Conservation (phyloP, 2,113 vertebrate species). For the Ophthalmolycus amberensis region DNA sequence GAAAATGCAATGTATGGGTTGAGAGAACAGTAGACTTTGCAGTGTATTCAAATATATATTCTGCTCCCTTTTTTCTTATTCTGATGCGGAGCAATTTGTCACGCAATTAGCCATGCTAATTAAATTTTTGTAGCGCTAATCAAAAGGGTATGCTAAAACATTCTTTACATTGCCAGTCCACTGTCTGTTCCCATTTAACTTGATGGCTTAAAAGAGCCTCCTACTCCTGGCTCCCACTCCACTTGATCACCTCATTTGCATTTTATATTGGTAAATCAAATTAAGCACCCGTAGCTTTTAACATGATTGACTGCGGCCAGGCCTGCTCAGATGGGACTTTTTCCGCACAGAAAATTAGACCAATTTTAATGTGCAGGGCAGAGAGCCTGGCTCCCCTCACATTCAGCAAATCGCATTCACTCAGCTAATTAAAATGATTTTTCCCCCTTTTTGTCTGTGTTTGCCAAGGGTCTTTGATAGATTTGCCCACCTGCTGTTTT, state of each 20-base stretch:
- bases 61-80: constrained; percentile 78
- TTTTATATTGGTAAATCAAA: constrained; percentile 99
- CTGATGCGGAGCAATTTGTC: constrained; percentile 95
- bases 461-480: constrained; percentile 87
- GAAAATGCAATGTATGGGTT: constrained; percentile 85
- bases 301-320: constrained; percentile 99
- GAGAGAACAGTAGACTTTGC: constrained; percentile 59
- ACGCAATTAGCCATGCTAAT: constrained; percentile 97
- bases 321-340: constrained; percentile 96
- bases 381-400: constrained; percentile 86
- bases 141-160: constrained; percentile 99
- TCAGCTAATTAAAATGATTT: constrained; percentile 99
- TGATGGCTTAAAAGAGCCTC: constrained; percentile 98
- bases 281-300: constrained; percentile 99
- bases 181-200: constrained; percentile 98
- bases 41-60: constrained; percentile 81
- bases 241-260: constrained; percentile 99
- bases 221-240: constrained; percentile 94
- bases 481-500: constrained; percentile 93
- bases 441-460: constrained; percentile 77
- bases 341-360: constrained; percentile 96
- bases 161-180: constrained; percentile 94
- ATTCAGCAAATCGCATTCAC: constrained; percentile 96
- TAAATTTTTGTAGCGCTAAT: constrained; percentile 98
- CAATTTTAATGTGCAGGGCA: constrained; percentile 94